Base-by-base conservation (phyloP, 2,888 invertebrate genomes). In the Bedellia somnulentella region DNA sequence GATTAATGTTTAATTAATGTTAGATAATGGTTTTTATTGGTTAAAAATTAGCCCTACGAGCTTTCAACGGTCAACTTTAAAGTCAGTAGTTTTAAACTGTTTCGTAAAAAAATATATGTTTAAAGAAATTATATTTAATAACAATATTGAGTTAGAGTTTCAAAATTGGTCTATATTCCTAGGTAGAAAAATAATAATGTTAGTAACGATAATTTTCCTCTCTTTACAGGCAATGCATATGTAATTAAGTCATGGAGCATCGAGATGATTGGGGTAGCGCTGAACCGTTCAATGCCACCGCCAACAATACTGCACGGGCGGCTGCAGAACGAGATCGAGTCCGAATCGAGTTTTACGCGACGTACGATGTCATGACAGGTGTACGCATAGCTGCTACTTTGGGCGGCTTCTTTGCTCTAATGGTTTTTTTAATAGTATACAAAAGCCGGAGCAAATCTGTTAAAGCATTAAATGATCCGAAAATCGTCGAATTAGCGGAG, bases 291-390 rank as follows among this genome's bases (percentile, higher is more conserved):
- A 57, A 57, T 41, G 40, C 4, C 5, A 14, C 51, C 41, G 60
- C 61, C 36, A 71, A 70, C 52, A 52, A 56, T 37, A 71, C 68
- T 29, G 58, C 61, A 34, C 56, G 47, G 38, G 46, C 67, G 39
- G 31, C 51, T 3, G 68, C 75, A 44, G 82, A 85, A 46, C 80
- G 85, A 32, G 86, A 87, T 56, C 81, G 83, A 49, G 80, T 85
- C 47, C 85, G 86, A 50, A 80, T 85, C 47, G 88, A 89, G 57
- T 93, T 89, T 73, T 92, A 90, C 78, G 86, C 87, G 47, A 89
- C 91, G 21, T 94, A 94, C 71, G 92, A 93, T 79, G 89, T 89
- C 61, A 93, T 92, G 92, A 93, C 93, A 47, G 93, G 93, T 42
- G 85, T 93, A 40, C 83, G 93, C 41, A 93, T 93, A 64, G 93